Conservation (phyloP, 2,888 invertebrate species). For the Ophion slaviceki region DNA sequence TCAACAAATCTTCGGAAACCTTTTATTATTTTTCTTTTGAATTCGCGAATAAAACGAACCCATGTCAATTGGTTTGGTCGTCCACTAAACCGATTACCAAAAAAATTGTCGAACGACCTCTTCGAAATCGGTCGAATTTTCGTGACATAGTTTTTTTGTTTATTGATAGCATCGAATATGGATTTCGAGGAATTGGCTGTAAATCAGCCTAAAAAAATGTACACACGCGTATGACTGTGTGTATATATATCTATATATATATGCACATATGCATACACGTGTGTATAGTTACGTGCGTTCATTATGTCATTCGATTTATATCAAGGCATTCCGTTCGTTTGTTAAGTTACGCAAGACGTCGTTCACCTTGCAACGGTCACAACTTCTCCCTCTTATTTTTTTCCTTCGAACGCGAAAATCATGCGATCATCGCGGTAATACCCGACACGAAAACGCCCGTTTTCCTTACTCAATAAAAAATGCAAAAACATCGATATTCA, state of each 20-base stretch:
- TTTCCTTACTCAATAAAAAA: not conserved
- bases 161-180: not conserved
- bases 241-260: not conserved
- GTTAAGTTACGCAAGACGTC: slow-evolving; percentile 58
- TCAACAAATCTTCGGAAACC: not conserved
- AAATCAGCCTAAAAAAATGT: not conserved
- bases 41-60: too few species aligned
- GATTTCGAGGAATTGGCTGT: not conserved
- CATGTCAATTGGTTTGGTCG: not conserved
- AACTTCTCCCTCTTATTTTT: slow-evolving; percentile 40
- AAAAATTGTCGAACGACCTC: not conserved
- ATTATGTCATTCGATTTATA: slow-evolving; percentile 48
- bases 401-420: slow-evolving; percentile 30
- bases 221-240: not conserved
- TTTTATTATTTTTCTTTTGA: not conserved
- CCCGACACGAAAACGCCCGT: not conserved
- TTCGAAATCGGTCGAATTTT: not conserved
- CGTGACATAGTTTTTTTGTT: not conserved
- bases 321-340: slow-evolving; percentile 45
- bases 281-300: slow-evolving; percentile 9
- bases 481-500: not conserved
- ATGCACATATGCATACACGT: not conserved
- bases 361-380: slow-evolving; percentile 56
- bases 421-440: slow-evolving; percentile 17
- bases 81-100: not conserved